Evolutionary conservation across 2,888 invertebrate genomes (phyloP).

Genomic region (Xiphydria camelus): DNA sequence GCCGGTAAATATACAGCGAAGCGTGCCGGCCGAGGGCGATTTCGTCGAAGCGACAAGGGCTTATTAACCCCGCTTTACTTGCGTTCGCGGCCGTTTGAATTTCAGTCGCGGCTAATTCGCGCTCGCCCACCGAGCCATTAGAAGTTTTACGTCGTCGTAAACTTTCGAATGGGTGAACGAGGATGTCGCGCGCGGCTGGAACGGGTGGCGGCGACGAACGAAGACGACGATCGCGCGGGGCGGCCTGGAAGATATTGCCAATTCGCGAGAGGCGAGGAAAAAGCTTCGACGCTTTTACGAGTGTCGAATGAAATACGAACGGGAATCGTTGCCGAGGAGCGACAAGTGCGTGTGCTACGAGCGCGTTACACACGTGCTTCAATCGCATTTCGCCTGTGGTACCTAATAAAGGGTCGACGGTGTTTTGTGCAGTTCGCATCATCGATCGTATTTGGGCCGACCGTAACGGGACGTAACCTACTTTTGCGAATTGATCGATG

Average conservation of each 20-base stretch:
- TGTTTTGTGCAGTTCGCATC: no score
- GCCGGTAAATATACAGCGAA: not conserved
- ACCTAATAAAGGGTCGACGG: not conserved
- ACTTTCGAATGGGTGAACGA: constrained; percentile 1
- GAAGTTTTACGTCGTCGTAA: not conserved
- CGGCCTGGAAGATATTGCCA: not conserved
- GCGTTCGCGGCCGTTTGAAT: not conserved
- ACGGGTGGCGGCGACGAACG: no score
- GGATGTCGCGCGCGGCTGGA: no score
- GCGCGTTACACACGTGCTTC: not conserved
- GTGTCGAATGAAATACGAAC: not conserved
- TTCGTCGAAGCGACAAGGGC: not conserved
- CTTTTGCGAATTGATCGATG: no score
- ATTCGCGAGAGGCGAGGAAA: not conserved
- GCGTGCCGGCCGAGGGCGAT: not conserved
- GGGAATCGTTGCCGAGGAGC: no score
- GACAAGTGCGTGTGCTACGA: no score
- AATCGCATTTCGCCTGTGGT: not conserved
- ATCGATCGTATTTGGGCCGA: no score
- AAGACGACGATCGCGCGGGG: not conserved
- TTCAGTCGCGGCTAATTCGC: not conserved
- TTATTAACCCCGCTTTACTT: not conserved
- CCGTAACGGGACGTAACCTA: not conserved
- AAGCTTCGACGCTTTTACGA: not conserved
- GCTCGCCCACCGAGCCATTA: not conserved